Evolutionary conservation across 2,888 invertebrate species (phyloP).

Genomic region (Synanthedon andrenaeformis): DNA sequence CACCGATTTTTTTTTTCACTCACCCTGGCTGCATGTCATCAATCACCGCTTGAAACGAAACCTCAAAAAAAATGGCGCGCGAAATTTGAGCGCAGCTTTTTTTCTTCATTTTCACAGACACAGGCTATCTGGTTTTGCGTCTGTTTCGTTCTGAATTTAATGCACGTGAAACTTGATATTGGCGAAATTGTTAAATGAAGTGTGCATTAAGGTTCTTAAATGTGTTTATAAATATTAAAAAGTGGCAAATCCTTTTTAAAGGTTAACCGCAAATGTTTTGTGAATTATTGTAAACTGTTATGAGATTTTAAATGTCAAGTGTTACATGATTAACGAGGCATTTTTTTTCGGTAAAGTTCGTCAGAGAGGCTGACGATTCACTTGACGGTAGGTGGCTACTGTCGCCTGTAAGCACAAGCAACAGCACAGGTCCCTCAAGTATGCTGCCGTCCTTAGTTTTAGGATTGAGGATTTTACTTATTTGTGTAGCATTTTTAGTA

Average conservation of each 20-base stretch:
- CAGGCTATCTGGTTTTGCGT: slow-evolving; percentile 27
- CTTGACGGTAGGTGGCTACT: too few relatives aligned
- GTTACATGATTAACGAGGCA: too few relatives aligned
- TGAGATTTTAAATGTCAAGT: too few relatives aligned
- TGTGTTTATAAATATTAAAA: slow-evolving; percentile 8
- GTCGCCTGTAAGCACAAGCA: too few relatives aligned
- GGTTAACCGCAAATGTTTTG: neutral
- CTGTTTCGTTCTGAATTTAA: slow-evolving; percentile 17
- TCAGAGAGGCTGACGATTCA: too few relatives aligned
- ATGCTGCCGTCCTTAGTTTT: too few relatives aligned
- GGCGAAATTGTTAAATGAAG: slow-evolving; percentile 25
- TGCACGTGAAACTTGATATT: slow-evolving; percentile 18
- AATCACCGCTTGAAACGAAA: slow-evolving; percentile 34
- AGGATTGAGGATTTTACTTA: too few relatives aligned
- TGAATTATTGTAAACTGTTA: too few relatives aligned
- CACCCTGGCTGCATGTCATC: slow-evolving; percentile 28
- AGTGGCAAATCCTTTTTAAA: neutral
- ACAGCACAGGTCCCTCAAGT: too few relatives aligned
- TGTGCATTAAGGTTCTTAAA: slow-evolving; percentile 16
- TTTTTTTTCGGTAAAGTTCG: too few relatives aligned
- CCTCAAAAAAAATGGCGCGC: slow-evolving; percentile 28
- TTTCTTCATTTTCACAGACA: slow-evolving; percentile 17
- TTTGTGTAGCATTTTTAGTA: too few relatives aligned
- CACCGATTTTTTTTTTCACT: slow-evolving; percentile 32
- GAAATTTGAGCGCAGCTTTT: slow-evolving; percentile 16